These are phyloP conservation scores for Drosophila bocqueti DNA, from an alignment of 1,140 invertebrate species.

Conservation along the genomic window DNA sequence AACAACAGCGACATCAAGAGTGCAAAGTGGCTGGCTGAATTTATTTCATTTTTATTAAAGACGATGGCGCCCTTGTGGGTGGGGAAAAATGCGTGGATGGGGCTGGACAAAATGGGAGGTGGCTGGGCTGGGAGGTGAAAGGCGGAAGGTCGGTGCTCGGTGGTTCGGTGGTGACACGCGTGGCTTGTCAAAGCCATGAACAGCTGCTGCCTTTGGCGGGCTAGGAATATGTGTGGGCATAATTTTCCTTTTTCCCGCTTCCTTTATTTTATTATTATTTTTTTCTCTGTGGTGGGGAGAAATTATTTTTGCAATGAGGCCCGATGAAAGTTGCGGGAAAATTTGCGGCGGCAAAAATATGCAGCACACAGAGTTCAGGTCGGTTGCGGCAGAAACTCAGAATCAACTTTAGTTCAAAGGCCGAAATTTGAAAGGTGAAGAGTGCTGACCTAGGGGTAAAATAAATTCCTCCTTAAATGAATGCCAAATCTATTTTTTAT, in stretches of 20 bases:
- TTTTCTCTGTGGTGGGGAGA: slow-evolving; percentile 32
- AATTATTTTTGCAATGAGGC: slow-evolving; percentile 47
- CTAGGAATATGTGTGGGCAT: slow-evolving; percentile 42
- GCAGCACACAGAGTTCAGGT: slow-evolving; percentile 1
- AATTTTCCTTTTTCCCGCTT: slow-evolving; percentile 34
- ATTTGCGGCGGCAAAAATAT: slow-evolving; percentile 24
- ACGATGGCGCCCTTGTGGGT: slow-evolving; percentile 29
- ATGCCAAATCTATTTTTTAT: not conserved
- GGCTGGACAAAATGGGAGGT: slow-evolving; percentile 1
- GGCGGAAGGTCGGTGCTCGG: slow-evolving; percentile 22
- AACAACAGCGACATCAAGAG: slow-evolving; percentile 39
- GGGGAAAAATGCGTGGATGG: slow-evolving; percentile 26
- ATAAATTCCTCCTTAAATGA: not conserved
- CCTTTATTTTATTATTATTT: slow-evolving; percentile 5
- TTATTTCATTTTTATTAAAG: slow-evolving; percentile 69
- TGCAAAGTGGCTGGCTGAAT: slow-evolving; percentile 75
- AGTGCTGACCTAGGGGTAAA: not conserved
- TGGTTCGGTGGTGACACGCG: slow-evolving; percentile 57
- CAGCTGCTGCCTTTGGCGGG: slow-evolving; percentile 48
- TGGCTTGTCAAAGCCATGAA: slow-evolving; percentile 69
- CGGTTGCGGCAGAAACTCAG: slow-evolving; percentile 17
- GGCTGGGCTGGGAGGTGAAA: slow-evolving; percentile 1
- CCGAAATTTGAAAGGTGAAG: slow-evolving; percentile 14
- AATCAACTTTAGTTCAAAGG: slow-evolving; percentile 38
- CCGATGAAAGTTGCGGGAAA: slow-evolving; percentile 34